phyloP scores from a whole-genome alignment of 1,140 invertebrate genomes.

The Lycorma delicatula region DNA sequence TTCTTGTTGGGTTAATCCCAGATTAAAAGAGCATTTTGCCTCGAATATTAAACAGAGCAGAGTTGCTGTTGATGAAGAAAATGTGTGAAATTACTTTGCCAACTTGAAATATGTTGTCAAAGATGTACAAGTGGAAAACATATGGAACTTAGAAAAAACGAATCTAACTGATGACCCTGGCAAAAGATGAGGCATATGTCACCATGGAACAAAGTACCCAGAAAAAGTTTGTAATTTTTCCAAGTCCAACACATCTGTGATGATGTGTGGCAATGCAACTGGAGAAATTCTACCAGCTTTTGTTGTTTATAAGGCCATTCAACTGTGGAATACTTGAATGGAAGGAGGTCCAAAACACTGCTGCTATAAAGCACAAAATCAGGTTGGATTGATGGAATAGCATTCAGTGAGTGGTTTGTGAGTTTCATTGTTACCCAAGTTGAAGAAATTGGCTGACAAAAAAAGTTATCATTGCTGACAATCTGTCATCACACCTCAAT shows the following conservation, averaged over 20 bases:
- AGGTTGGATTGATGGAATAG: constrained; percentile 34
- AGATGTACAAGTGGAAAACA: constrained; percentile 30
- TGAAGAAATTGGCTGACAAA: constrained; percentile 25
- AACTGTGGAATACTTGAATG: constrained; percentile 35
- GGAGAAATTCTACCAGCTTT: constrained; percentile 29
- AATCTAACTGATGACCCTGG: constrained; percentile 36
- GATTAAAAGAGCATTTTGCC: too few relatives aligned
- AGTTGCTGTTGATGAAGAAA: too few relatives aligned
- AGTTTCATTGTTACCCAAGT: constrained; percentile 22
- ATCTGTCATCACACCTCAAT: constrained; percentile 33
- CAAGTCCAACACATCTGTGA: constrained; percentile 15
- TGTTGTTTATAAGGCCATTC: constrained; percentile 35
- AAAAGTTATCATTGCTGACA: constrained; percentile 37
- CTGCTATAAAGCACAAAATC: background rate
- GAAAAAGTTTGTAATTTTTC: constrained; percentile 16
- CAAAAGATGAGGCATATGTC: constrained; percentile 22
- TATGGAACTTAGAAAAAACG: constrained; percentile 41
- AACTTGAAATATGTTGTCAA: too few relatives aligned
- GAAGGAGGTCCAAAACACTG: constrained; percentile 28
- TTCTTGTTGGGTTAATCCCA: too few relatives aligned
- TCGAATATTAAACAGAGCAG: too few relatives aligned
- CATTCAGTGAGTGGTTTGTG: constrained; percentile 34
- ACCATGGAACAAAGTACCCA: constrained; percentile 12
- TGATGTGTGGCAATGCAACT: constrained; percentile 20
- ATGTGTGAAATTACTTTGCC: too few relatives aligned